phyloP scores from a whole-genome alignment of 2,888 invertebrate genomes.

The Phragmatobia fuliginosa region DNA sequence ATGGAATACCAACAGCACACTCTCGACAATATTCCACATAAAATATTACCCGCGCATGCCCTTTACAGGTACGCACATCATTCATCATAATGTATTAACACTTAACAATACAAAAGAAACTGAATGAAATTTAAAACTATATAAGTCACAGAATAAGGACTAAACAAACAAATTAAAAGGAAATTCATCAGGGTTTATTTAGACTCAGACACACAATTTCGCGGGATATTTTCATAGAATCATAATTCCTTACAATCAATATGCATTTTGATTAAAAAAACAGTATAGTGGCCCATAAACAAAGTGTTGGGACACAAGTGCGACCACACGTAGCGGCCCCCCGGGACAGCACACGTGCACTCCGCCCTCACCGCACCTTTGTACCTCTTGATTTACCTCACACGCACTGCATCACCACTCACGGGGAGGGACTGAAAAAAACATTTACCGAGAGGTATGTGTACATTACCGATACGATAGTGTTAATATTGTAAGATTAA shows the following conservation, averaged over 20 bases:
- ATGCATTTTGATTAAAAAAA: background rate
- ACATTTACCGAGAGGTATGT: background rate
- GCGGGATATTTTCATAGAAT: background rate
- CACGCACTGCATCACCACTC: slow-evolving; percentile 7
- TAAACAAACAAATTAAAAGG: no score
- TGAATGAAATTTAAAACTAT: no score
- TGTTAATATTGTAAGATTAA: no score
- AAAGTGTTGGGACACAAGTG: slow-evolving; percentile 5
- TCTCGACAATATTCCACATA: no score
- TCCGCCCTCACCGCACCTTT: slow-evolving; percentile 8
- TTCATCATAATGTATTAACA: no score
- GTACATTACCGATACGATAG: background rate
- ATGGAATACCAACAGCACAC: no score
- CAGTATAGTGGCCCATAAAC: background rate
- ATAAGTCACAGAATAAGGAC: no score
- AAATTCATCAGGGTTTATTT: no score
- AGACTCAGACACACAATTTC: background rate
- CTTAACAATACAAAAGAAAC: no score
- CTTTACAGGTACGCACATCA: no score
- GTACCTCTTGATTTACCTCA: slow-evolving; percentile 8
- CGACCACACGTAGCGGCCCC: slow-evolving; percentile 47
- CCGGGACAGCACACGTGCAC: slow-evolving; percentile 17
- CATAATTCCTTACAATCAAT: background rate
- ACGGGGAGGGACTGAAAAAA: background rate
- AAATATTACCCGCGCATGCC: no score